Base-by-base conservation (phyloP, 1,140 invertebrate species). In the Heliothis virescens region DNA sequence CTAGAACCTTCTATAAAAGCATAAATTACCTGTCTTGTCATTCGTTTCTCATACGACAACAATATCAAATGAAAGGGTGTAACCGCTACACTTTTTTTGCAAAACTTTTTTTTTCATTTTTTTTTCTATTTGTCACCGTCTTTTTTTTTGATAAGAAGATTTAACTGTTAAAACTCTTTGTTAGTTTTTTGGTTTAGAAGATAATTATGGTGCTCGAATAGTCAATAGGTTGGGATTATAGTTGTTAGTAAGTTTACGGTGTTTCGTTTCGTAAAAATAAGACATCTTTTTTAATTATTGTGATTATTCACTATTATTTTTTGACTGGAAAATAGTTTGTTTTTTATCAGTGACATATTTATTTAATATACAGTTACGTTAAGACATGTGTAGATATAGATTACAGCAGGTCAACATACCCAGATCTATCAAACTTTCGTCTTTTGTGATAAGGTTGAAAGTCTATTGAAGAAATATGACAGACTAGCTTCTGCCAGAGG, bases 11-110 rank as follows among this genome's bases (percentile, higher is more conserved):
- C 52, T 85, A 87, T 18, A 81, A 55, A 80, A 63, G 53, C 34
- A 75, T 82, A 85, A 79, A 81, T 79, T 77, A 80, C 75, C 57
- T 74, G 67, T 60, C 50, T 72, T 73, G 72, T 82, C 83, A 88
- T 88, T 83, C 74, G 83, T 85, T 86, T 86, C 83, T 83, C 80
- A 84, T 87, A 83, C 78, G 85, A 89, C 83, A 87, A 87, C 85
- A 87, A 83, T 82, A 87, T 86, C 63, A 75, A 82, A 82, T 76
- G 59, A 86, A 87, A 86, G 87, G 86, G 80, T 87, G 82, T 50
- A 86, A 90, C 90, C 90, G 85, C 89, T 91, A 85, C 85, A 59
- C 34, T 41, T 78, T 78, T 78, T 77, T 67, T 67, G 50, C 52
- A 15, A 60, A 15, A 9, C 3, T 55, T 83, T 85, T 85, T 83